These are phyloP conservation scores for Phenganax marumi DNA, from an alignment of 92 coral and sea anemone genomes.

Conservation along the genomic window DNA sequence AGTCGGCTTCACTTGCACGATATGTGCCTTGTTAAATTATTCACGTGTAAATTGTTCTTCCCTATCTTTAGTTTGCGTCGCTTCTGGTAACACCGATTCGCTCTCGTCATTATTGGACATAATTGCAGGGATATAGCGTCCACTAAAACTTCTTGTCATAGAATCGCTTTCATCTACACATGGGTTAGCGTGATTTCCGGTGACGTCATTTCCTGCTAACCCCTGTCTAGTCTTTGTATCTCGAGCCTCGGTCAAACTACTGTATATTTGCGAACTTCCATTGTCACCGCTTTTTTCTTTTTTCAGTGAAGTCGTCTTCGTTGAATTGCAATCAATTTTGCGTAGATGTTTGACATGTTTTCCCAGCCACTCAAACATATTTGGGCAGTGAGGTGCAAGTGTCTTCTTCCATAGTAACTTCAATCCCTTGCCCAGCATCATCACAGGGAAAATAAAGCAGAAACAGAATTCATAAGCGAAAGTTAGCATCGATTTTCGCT, in stretches of 20 bases:
- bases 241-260: not conserved
- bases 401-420: not conserved
- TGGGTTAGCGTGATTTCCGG: not conserved
- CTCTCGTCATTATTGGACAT: not conserved
- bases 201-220: not conserved
- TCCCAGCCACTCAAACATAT: not conserved
- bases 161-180: not conserved
- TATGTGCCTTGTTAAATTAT: not conserved
- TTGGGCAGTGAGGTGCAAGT: not conserved
- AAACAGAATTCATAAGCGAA: conserved; percentile 75
- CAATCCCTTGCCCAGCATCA: conserved; percentile 51
- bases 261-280: not conserved
- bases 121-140: not conserved
- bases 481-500: conserved; percentile 64
- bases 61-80: not conserved
- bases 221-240: not conserved
- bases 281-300: too few relatives aligned
- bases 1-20: not conserved
- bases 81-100: not conserved
- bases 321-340: not conserved
- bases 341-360: not conserved
- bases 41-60: not conserved
- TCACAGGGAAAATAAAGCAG: conserved; percentile 73
- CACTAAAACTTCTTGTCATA: not conserved
- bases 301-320: not conserved